phyloP scores from a whole-genome alignment of 2,888 invertebrate species.

The Myathropa florea region DNA sequence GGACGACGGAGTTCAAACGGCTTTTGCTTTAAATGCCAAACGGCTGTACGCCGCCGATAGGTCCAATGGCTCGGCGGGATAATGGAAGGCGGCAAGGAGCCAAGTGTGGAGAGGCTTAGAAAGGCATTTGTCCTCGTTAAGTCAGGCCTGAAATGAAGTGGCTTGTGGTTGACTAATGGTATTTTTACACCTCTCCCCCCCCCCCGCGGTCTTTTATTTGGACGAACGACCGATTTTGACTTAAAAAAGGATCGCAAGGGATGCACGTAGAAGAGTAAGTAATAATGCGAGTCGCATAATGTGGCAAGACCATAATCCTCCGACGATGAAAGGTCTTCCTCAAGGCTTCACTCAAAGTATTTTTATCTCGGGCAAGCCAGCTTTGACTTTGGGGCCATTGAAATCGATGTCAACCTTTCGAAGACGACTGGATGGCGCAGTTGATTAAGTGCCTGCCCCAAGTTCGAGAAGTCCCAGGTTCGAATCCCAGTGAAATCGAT shows the following conservation, averaged over 20 bases:
- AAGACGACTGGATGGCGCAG: no score
- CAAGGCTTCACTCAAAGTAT: no score
- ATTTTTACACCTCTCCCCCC: not conserved
- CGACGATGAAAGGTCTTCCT: no score
- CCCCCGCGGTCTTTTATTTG: not conserved
- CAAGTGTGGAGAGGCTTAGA: not conserved
- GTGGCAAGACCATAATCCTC: no score
- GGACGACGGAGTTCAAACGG: not conserved
- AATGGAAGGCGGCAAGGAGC: not conserved
- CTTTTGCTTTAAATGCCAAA: not conserved
- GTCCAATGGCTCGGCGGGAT: not conserved
- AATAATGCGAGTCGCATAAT: no score
- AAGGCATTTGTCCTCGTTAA: not conserved
- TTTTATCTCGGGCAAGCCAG: no score
- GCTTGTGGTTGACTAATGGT: not conserved
- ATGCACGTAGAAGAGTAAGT: no score
- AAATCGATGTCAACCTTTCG: no score
- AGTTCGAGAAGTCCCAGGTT: no score
- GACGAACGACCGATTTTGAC: not conserved
- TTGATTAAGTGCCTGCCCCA: no score
- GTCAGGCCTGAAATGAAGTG: not conserved
- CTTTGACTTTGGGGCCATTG: no score
- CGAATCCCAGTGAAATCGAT: no score
- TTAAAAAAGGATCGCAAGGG: not conserved
- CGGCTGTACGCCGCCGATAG: not conserved